Percentiles rank a stretch among this genome's conserved stretches.
phyloP scores from a whole-genome alignment of 2,797 vertebrate species.

The Carcharodon carcharias region DNA sequence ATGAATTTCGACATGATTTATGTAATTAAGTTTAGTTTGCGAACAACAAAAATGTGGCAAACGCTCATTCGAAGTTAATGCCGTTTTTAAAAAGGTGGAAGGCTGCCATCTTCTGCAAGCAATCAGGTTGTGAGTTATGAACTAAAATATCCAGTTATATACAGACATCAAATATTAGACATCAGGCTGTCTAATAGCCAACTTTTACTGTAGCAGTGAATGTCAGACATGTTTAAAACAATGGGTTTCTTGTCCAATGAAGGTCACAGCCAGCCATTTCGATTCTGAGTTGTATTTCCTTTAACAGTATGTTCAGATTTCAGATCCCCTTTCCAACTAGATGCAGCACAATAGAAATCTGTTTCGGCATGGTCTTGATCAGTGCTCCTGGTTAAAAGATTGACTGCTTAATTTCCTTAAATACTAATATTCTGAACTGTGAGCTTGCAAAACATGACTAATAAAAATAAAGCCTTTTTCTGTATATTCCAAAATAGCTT shows the following conservation, averaged over 20 bases:
- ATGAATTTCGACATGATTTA: not conserved
- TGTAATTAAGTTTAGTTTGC: not conserved
- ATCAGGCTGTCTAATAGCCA: not conserved
- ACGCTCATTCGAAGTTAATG: not conserved
- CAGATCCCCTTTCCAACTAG: not conserved
- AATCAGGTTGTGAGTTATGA: not conserved
- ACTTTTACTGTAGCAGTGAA: not conserved
- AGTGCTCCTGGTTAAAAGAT: not conserved
- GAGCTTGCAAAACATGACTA: not conserved
- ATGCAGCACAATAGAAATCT: not conserved
- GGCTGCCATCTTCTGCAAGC: not conserved
- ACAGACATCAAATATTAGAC: not conserved
- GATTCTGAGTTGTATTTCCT: not conserved
- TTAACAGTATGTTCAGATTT: not conserved
- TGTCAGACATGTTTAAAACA: slow-evolving; percentile 8
- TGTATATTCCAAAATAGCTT: not conserved
- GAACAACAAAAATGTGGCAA: not conserved
- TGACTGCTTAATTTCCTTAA: not conserved
- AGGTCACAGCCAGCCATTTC: not conserved
- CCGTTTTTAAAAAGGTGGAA: not conserved
- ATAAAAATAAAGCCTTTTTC: not conserved
- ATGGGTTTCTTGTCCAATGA: not conserved
- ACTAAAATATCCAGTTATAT: not conserved
- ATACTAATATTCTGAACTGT: not conserved
- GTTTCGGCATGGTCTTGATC: not conserved